Evolutionary conservation across 2,113 vertebrate genomes (phyloP).

Genomic region (Melanostigma gelatinosum): DNA sequence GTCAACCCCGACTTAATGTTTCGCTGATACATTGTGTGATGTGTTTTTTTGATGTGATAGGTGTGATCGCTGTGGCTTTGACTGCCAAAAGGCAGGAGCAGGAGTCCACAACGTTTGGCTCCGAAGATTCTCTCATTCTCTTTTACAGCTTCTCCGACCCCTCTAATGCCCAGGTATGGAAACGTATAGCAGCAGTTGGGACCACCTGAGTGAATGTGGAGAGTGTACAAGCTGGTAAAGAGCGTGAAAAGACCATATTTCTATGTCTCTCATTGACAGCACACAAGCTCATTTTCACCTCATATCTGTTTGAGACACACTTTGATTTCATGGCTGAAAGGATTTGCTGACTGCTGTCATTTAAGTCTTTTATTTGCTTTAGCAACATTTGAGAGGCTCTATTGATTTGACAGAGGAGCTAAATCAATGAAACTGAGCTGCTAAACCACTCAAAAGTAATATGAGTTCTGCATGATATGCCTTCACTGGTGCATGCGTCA

Average conservation of each 20-base stretch:
- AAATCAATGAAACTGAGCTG: conserved; percentile 65
- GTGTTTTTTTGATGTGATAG: conserved; percentile 74
- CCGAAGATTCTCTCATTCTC: conserved; percentile 85
- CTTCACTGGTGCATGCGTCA: conserved; percentile 20
- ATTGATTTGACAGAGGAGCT: conserved; percentile 60
- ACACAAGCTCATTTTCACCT: conserved; percentile 26
- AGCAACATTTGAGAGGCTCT: conserved; percentile 53
- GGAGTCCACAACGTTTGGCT: conserved; percentile 69
- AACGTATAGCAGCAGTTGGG: background rate
- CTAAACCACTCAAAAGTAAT: conserved; percentile 62
- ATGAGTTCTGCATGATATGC: conserved; percentile 45
- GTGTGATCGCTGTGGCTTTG: conserved; percentile 88
- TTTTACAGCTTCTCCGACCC: conserved; percentile 90
- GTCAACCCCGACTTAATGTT: background rate
- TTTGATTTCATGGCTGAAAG: conserved; percentile 4
- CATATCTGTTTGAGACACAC: conserved; percentile 18
- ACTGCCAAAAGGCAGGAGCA: conserved; percentile 76
- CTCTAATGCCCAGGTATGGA: conserved; percentile 88
- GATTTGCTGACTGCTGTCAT: conserved; percentile 17
- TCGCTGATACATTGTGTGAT: conserved; percentile 17
- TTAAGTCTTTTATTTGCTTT: conserved; percentile 31
- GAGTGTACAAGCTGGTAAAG: background rate
- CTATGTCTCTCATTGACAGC: conserved; percentile 20
- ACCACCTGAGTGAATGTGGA: background rate
- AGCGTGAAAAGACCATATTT: background rate